Evolutionary conservation across 2,113 vertebrate species (phyloP).

Genomic region (Pao palembangensis): DNA sequence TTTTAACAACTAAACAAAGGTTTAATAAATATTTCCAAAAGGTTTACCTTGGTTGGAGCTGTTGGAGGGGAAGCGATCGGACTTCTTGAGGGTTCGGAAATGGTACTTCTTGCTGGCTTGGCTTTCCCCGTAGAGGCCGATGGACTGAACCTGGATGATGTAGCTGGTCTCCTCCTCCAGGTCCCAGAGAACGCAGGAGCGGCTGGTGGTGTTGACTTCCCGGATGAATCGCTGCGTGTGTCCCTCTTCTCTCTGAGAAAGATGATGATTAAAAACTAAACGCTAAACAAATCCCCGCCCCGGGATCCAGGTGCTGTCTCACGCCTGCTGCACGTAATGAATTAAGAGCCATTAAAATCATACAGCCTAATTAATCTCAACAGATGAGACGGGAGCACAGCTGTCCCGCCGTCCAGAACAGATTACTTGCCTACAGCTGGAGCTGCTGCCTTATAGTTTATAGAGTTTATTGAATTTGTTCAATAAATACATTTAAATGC

Average conservation of each 20-base stretch:
- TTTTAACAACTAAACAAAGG: neutral
- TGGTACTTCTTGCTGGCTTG: conserved; percentile 89
- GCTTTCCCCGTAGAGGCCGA: conserved; percentile 91
- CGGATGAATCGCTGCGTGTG: conserved; percentile 94
- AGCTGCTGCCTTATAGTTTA: no score
- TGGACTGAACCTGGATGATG: conserved; percentile 93
- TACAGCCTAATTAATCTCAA: no score
- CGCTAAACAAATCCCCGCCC: no score
- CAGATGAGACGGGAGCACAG: no score
- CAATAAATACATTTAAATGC: no score
- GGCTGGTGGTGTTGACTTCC: conserved; percentile 95
- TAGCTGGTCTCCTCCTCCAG: conserved; percentile 94
- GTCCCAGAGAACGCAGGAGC: conserved; percentile 94
- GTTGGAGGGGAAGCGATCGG: conserved; percentile 88
- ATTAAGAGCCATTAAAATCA: no score
- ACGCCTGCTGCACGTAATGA: no score
- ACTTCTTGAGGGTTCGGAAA: conserved; percentile 92
- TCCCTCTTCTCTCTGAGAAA: conserved; percentile 86
- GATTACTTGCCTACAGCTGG: no score
- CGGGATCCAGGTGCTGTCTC: no score
- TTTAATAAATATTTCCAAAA: neutral
- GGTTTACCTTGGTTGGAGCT: conserved; percentile 91
- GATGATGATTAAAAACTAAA: no score
- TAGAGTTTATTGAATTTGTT: no score
- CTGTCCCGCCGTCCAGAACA: no score